These are phyloP conservation scores for Calameuta filiformis DNA, from an alignment of 2,888 invertebrate genomes.

Conservation along the genomic window DNA sequence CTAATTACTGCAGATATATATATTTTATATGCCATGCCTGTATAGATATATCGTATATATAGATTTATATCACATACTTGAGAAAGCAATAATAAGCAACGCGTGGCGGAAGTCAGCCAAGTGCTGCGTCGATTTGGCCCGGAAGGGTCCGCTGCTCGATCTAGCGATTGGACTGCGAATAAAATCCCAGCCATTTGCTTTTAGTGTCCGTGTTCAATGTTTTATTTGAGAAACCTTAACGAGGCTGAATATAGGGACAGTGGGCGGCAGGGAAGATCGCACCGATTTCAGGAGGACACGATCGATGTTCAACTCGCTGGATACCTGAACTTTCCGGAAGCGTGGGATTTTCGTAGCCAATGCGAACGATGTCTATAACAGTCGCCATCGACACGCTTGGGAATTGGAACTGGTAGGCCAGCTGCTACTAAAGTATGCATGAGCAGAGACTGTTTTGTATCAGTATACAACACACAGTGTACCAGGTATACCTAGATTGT, in stretches of 20 bases:
- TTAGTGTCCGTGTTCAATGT: neutral
- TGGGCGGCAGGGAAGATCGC: neutral
- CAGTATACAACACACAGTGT: constrained; percentile 44
- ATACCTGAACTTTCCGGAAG: neutral
- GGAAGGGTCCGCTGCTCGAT: neutral
- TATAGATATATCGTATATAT: neutral
- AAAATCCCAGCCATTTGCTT: neutral
- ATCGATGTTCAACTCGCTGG: neutral
- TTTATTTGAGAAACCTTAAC: neutral
- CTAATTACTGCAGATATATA: constrained; percentile 33
- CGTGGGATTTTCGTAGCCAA: neutral
- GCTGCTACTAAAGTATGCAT: constrained; percentile 63
- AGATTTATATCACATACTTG: neutral
- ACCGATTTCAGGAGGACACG: neutral
- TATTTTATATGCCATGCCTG: constrained; percentile 9
- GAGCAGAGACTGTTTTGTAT: constrained; percentile 57
- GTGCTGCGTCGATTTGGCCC: neutral
- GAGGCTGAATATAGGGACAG: neutral
- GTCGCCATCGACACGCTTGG: constrained; percentile 59
- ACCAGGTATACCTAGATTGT: constrained; percentile 34
- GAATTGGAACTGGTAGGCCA: constrained; percentile 58
- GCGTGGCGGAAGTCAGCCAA: neutral
- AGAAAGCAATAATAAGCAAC: neutral
- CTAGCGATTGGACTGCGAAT: neutral
- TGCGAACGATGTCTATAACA: constrained; percentile 30